Evolutionary conservation across 1,140 invertebrate genomes (phyloP).

Genomic region (Lasioglossum baleicum): DNA sequence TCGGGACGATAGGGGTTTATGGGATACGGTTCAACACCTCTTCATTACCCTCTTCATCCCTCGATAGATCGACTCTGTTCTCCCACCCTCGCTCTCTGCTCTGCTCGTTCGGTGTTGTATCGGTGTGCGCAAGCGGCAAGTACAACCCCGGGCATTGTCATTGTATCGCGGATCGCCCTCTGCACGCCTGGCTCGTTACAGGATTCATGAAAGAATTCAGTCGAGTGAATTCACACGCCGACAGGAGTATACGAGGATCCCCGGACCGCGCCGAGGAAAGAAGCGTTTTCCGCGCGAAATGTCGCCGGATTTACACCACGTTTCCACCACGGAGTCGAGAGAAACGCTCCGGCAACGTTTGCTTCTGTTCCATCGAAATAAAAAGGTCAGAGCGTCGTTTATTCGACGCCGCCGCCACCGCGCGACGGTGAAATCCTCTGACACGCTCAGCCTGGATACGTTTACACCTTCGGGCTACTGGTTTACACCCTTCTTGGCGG

Average conservation of each 20-base stretch:
- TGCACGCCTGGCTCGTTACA: slow-evolving; percentile 51
- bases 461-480: no score
- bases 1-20: slow-evolving; percentile 69
- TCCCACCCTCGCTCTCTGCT: no score
- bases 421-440: no score
- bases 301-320: neutral
- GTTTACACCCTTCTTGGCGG: no score
- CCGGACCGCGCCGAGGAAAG: slow-evolving; percentile 1
- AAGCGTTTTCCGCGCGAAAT: slow-evolving; percentile 1
- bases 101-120: slow-evolving; percentile 30
- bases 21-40: slow-evolving; percentile 79
- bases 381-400: neutral
- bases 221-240: slow-evolving; percentile 54
- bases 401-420: no score
- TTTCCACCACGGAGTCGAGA: neutral
- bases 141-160: slow-evolving; percentile 54
- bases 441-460: no score
- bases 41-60: slow-evolving; percentile 78
- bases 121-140: slow-evolving; percentile 49
- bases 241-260: slow-evolving; percentile 42
- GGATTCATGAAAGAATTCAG: slow-evolving; percentile 52
- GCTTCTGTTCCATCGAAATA: neutral
- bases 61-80: slow-evolving; percentile 35
- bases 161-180: slow-evolving; percentile 58
- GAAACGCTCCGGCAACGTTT: neutral